Percentiles rank a stretch among this genome's conserved stretches.
These are phyloP conservation scores for Nezara viridula DNA, from an alignment of 2,888 invertebrate genomes.

Conservation along the genomic window DNA sequence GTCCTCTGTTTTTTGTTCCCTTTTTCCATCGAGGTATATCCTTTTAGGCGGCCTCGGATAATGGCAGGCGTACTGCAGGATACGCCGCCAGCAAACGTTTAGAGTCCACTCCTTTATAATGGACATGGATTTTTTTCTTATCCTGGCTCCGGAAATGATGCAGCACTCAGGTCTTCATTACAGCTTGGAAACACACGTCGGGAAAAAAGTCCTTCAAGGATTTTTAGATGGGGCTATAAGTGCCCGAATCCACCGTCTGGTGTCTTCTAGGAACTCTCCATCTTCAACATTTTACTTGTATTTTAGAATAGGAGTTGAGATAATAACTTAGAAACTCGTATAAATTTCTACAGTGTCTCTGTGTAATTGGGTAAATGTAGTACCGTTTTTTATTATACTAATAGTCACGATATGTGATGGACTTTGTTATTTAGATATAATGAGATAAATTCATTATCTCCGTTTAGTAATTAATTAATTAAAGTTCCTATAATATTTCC, in stretches of 20 bases:
- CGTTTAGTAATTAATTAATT: not conserved
- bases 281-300: not conserved
- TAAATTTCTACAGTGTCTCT: too few relatives aligned
- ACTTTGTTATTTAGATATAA: not conserved
- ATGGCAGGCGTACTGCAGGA: conserved; percentile 42
- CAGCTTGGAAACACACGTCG: conserved; percentile 39
- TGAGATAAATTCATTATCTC: not conserved
- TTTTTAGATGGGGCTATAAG: conserved; percentile 27
- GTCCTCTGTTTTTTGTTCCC: conserved; percentile 33
- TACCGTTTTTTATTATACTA: too few relatives aligned
- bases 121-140: conserved; percentile 43
- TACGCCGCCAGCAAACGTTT: conserved; percentile 35
- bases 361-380: too few relatives aligned
- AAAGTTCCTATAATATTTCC: not conserved
- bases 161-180: conserved; percentile 45
- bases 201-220: conserved; percentile 44
- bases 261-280: not conserved
- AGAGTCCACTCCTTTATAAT: conserved; percentile 46
- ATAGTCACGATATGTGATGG: not conserved
- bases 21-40: conserved; percentile 25
- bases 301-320: not conserved
- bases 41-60: conserved; percentile 22
- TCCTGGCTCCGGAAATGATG: conserved; percentile 39
- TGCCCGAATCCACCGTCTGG: conserved; percentile 36
- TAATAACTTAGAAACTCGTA: not conserved